Percentiles rank a stretch among this genome's conserved stretches.
These are phyloP conservation scores for Dynastes hyllus DNA, from an alignment of 2,888 invertebrate genomes.

Conservation along the genomic window DNA sequence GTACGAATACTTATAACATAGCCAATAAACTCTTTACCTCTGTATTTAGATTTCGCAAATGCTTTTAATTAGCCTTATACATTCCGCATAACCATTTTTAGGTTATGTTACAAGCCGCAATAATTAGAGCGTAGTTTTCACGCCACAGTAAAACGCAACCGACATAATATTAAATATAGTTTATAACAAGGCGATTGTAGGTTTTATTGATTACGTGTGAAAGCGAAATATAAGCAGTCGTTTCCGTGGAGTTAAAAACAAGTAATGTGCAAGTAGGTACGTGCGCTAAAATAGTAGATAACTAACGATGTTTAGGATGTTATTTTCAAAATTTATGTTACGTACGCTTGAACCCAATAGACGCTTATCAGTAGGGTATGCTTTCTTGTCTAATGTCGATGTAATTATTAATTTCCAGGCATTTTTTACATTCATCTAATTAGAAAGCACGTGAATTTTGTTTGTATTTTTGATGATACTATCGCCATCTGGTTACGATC, in stretches of 20 bases:
- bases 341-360: background rate
- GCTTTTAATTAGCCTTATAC: conserved; percentile 15
- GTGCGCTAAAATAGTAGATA: background rate
- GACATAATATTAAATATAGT: background rate
- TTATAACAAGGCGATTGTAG: conserved; percentile 4
- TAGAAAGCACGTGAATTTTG: background rate
- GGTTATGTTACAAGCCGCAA: conserved; percentile 15
- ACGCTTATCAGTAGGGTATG: background rate
- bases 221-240: conserved; percentile 8
- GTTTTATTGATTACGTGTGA: conserved; percentile 23
- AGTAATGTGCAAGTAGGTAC: conserved; percentile 1
- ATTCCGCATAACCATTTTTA: conserved; percentile 12
- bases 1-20: conserved; percentile 27
- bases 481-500: background rate
- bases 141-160: background rate
- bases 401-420: background rate
- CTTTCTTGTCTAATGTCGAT: background rate
- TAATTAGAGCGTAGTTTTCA: conserved; percentile 23
- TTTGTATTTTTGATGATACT: background rate
- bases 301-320: background rate
- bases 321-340: background rate
- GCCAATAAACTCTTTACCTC: background rate
- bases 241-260: conserved; percentile 9
- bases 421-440: background rate
- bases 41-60: conserved; percentile 9